A percentile compares a stretch with the other conserved stretches of the same genome.
phyloP scores from a whole-genome alignment of 2,113 vertebrate genomes.

The Pachycephala philippinensis region DNA sequence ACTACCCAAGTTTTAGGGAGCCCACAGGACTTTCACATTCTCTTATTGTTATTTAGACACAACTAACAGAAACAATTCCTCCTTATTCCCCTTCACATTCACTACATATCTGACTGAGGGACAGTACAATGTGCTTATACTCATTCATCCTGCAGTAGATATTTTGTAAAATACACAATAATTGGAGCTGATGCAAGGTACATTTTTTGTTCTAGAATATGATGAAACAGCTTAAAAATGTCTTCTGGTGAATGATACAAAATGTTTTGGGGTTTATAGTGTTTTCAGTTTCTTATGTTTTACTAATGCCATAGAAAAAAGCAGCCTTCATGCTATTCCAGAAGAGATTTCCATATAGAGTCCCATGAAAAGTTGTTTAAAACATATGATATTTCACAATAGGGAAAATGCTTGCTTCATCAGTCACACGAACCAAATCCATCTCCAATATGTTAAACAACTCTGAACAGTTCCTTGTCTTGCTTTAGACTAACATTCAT shows the following conservation, averaged over 20 bases:
- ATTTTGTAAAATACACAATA: neutral
- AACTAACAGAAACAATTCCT: neutral
- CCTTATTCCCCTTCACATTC: rapidly evolving
- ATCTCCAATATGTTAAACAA: neutral
- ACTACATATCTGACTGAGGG: neutral
- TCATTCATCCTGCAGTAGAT: neutral
- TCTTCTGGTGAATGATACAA: neutral
- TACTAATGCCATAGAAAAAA: neutral
- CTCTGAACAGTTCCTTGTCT: neutral
- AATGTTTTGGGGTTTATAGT: neutral
- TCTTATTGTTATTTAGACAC: neutral
- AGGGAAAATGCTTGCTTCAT: neutral
- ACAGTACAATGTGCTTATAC: neutral
- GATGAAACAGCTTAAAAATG: neutral
- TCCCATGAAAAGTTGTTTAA: neutral
- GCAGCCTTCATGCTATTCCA: neutral
- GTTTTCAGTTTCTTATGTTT: neutral
- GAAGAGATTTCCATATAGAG: neutral
- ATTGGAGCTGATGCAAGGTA: neutral
- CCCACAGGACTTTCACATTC: neutral
- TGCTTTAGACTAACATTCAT: neutral
- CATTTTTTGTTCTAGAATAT: neutral
- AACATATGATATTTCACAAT: neutral
- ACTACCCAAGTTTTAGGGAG: neutral
- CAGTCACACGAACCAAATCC: neutral